A percentile compares a stretch with the other conserved stretches of the same genome.
Conservation (phyloP, 2,888 invertebrate genomes). For the Polietes domitor region DNA sequence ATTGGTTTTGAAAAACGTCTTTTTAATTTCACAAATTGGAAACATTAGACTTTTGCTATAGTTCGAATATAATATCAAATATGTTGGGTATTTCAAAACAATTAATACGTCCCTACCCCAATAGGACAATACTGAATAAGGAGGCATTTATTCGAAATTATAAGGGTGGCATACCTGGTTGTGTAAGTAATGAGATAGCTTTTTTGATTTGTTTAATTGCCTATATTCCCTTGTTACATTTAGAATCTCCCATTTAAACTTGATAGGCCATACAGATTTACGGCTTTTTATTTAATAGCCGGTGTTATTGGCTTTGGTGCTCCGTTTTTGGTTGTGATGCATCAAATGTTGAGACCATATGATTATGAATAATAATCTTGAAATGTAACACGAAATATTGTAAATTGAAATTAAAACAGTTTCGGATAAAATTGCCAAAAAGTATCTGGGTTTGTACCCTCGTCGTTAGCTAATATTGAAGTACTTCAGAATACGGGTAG, state of each 20-base stretch:
- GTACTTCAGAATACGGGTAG: too few relatives aligned
- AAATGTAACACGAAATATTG: too few relatives aligned
- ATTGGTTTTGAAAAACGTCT: too few relatives aligned
- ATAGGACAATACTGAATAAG: neutral
- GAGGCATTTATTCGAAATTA: neutral
- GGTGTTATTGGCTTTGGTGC: conserved; percentile 74
- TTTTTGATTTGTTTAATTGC: neutral
- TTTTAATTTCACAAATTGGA: too few relatives aligned
- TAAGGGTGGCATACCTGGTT: conserved; percentile 71
- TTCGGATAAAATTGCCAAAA: too few relatives aligned
- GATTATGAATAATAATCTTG: conserved; percentile 55
- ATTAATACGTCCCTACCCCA: neutral
- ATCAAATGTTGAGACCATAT: conserved; percentile 61
- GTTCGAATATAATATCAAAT: neutral
- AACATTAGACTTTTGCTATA: too few relatives aligned
- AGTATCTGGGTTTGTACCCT: too few relatives aligned
- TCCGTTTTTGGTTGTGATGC: conserved; percentile 71
- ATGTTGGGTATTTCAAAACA: conserved; percentile 46
- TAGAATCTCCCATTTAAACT: conserved; percentile 70
- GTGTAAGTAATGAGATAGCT: conserved; percentile 67
- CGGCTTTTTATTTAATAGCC: conserved; percentile 67
- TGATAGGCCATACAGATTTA: conserved; percentile 72
- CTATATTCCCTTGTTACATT: neutral
- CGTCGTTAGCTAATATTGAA: too few relatives aligned
- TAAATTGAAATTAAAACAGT: too few relatives aligned